phyloP scores from a whole-genome alignment of 2,113 vertebrate species.

The Apteryx owenii region DNA sequence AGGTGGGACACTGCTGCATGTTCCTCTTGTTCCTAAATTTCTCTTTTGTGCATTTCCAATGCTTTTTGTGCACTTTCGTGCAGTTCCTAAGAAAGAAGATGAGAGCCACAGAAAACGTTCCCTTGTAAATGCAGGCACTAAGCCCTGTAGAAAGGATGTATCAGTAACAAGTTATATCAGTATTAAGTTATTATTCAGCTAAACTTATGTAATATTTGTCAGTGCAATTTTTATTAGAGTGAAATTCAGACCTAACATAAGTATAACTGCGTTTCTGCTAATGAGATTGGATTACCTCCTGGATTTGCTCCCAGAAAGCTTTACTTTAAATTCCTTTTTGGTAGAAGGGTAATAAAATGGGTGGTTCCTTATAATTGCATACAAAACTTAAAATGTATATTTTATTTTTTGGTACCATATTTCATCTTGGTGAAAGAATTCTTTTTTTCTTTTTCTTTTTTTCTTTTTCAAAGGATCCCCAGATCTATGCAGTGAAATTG shows the following conservation, averaged over 20 bases:
- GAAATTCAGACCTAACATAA: slow-evolving; percentile 26
- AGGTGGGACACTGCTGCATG: not conserved
- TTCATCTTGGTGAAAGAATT: not conserved
- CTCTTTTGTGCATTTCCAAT: not conserved
- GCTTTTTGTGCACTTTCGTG: not conserved
- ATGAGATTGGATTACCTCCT: slow-evolving; percentile 36
- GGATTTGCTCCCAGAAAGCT: slow-evolving; percentile 25
- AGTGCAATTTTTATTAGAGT: slow-evolving; percentile 38
- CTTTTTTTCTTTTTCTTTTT: not conserved
- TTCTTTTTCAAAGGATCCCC: not conserved
- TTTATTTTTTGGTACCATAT: slow-evolving; percentile 17
- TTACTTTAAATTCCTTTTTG: slow-evolving; percentile 33
- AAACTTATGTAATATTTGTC: not conserved
- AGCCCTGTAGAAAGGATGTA: not conserved
- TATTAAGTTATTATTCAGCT: slow-evolving; percentile 1
- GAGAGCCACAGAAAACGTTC: not conserved
- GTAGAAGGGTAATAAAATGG: slow-evolving; percentile 32
- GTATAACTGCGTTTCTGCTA: slow-evolving; percentile 48
- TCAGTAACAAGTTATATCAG: not conserved
- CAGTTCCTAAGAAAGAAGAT: not conserved
- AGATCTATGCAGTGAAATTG: not conserved
- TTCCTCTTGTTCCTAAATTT: not conserved
- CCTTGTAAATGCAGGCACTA: not conserved
- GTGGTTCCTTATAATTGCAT: not conserved
- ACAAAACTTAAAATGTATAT: not conserved